Base-by-base conservation (phyloP, 2,888 invertebrate species). In the Microdon myrmicae region DNA sequence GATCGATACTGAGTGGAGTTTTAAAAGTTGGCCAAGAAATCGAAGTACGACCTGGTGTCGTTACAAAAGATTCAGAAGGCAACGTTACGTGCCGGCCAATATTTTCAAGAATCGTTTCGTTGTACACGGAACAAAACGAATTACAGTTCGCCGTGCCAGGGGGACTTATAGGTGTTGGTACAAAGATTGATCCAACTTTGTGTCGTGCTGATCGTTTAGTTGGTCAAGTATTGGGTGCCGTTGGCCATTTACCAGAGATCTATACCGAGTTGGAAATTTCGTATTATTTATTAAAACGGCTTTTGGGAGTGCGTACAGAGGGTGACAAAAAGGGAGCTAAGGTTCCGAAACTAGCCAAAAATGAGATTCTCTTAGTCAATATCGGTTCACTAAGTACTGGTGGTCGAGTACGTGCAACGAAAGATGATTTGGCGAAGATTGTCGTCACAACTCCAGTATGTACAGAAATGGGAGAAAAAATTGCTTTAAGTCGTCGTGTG, bases 281-380 rank as follows among this genome's bases (percentile, higher is more conserved):
- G 10, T 99, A 97, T 82, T 97, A 96, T 81, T 84, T 99, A 68
- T 83, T 99, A 66, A 92, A 98, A 78, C 88, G 99, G 71, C 84
- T 99, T 68, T 85, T 99, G 31, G 99, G 99, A 35, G 99, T 99
- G 2, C 90, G 97, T 75, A 98, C 94, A 0, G 99, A 99, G 80
- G 99, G 97, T 2, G 98, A 98, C 80, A 98, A 97, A 79, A 98
- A 99, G 79, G 99, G 93, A 9, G 98, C 98, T 6, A 97, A 95
- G 83, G 98, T 97, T 22, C 93, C 94, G 76, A 96, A 96, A 78
- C 81, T 97, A 67, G 85, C 92, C 6, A 94, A 86, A 76, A 90
- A 90, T 73, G 97, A 98, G 84, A 91, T 94, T 44, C 82, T 99
- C 66, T 85, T 99, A 81, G 96, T 99, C 17, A 99, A 99, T 82